Percentiles rank a stretch among this genome's conserved stretches.
phyloP scores from a whole-genome alignment of 2,113 vertebrate genomes.

The Daboia siamensis region DNA sequence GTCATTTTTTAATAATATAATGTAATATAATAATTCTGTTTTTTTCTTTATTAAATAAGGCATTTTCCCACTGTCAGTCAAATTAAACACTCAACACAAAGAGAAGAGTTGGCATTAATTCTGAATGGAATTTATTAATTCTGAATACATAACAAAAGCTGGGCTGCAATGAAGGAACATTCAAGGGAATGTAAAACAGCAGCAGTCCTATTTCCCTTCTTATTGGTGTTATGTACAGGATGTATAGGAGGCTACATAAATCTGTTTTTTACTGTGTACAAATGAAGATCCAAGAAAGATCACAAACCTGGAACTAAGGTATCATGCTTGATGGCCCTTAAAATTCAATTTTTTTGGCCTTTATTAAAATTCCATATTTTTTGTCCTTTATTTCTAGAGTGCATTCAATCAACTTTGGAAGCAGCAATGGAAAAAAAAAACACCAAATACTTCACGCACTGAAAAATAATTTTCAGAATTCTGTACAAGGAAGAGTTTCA shows the following conservation, averaged over 20 bases:
- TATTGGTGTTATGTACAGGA: slow-evolving; percentile 49
- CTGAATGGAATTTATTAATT: not conserved
- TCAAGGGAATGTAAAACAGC: not conserved
- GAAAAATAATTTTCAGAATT: slow-evolving; percentile 55
- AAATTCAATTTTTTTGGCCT: slow-evolving; percentile 61
- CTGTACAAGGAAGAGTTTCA: slow-evolving; percentile 45
- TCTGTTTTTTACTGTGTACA: slow-evolving; percentile 58
- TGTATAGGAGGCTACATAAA: slow-evolving; percentile 46
- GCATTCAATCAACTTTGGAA: slow-evolving; percentile 52
- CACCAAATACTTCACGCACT: slow-evolving; percentile 38
- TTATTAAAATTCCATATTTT: slow-evolving; percentile 62
- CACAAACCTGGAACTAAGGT: slow-evolving; percentile 51
- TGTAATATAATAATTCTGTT: not conserved
- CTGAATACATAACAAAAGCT: not conserved
- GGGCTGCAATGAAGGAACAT: not conserved
- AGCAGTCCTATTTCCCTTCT: slow-evolving; percentile 36
- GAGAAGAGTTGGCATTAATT: not conserved
- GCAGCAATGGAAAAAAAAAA: slow-evolving; percentile 45
- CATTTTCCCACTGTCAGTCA: not conserved
- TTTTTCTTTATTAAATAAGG: not conserved
- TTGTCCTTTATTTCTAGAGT: slow-evolving; percentile 58
- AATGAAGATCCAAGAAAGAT: slow-evolving; percentile 61
- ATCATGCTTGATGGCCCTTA: slow-evolving; percentile 55
- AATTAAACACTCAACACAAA: not conserved
- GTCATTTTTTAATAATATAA: not conserved